These are phyloP conservation scores for Lathamus discolor DNA, from an alignment of 2,113 vertebrate genomes.

Conservation along the genomic window DNA sequence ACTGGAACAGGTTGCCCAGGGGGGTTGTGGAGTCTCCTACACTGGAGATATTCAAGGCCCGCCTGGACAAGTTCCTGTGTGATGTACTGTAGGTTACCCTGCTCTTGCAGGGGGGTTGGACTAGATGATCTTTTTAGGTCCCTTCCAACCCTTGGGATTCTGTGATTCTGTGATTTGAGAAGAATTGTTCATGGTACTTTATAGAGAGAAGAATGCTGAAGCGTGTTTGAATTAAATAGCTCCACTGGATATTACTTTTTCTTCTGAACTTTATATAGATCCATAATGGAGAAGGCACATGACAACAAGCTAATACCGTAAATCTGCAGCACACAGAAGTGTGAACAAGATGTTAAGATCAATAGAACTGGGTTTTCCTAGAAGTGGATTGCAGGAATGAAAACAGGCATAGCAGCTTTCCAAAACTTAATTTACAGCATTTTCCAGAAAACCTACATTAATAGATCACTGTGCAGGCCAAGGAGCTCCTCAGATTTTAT, in stretches of 20 bases:
- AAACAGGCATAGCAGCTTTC: neutral
- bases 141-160: no score
- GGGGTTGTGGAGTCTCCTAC: no score
- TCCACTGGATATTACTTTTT: neutral
- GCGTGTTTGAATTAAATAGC: neutral
- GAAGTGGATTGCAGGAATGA: neutral
- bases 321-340: neutral
- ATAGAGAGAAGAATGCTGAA: neutral
- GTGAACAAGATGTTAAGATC: neutral
- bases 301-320: neutral
- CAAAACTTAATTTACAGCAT: neutral
- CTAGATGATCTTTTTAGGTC: no score
- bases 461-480: neutral
- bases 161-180: no score
- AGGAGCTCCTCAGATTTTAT: neutral
- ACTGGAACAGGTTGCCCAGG: no score
- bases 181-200: neutral
- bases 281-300: neutral
- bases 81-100: no score
- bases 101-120: no score
- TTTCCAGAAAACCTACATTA: neutral
- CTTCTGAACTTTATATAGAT: neutral
- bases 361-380: neutral
- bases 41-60: no score
- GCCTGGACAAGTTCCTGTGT: no score